Percentiles rank a stretch among this genome's conserved stretches.
phyloP scores from a whole-genome alignment of 2,113 vertebrate species.

The Rhinolophus ferrumequinum region DNA sequence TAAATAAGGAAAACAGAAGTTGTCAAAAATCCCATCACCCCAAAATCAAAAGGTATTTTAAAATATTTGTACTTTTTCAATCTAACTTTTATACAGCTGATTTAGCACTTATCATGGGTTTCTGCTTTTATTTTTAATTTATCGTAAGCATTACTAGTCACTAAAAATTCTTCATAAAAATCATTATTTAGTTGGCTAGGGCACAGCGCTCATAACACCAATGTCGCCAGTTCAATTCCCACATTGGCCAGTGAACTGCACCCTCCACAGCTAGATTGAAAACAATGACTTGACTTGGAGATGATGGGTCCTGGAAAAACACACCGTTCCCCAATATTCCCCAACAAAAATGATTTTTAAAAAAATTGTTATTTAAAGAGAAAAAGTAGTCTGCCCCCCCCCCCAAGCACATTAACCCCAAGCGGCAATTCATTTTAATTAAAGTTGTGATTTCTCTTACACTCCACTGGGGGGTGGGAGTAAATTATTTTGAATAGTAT shows the following conservation, averaged over 20 bases:
- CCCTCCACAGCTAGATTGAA: no score
- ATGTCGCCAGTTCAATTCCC: no score
- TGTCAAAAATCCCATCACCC: neutral
- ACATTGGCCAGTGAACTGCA: no score
- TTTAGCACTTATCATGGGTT: neutral
- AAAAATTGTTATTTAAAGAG: neutral
- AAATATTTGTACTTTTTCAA: neutral
- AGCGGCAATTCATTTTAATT: neutral
- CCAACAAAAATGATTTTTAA: no score
- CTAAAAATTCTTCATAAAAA: neutral
- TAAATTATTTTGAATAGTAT: neutral
- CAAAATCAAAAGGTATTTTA: neutral
- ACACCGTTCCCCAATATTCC: no score
- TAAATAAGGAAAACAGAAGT: neutral
- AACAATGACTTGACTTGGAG: no score
- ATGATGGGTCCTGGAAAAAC: no score
- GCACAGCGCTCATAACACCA: no score
- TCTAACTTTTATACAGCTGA: neutral
- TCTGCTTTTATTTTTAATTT: neutral
- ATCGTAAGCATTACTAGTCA: neutral
- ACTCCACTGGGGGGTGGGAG: neutral
- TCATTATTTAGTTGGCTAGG: neutral
- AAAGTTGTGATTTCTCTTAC: slow-evolving; percentile 11
- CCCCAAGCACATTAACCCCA: neutral
- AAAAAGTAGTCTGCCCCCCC: neutral